Evolutionary conservation across 2,888 invertebrate genomes (phyloP).

Genomic region (Chloromyia formosa): DNA sequence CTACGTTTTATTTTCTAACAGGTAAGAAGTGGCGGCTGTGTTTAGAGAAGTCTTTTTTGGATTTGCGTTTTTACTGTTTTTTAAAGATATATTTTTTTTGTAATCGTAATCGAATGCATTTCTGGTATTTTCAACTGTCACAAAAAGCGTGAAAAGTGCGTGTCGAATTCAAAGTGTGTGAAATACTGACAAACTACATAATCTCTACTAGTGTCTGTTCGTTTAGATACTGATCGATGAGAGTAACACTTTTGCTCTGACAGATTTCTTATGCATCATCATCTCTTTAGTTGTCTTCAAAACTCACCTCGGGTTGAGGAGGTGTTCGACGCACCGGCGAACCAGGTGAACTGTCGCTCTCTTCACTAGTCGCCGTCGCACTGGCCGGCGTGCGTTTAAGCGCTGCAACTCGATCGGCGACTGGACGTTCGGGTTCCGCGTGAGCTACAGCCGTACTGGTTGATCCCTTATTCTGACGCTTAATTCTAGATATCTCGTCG

Average conservation of each 20-base stretch:
- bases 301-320: conserved; percentile 81
- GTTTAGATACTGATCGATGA: too few species aligned
- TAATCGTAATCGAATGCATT: too few species aligned
- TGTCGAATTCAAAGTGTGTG: too few species aligned
- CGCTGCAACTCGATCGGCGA: conserved; percentile 65
- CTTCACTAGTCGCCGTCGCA: conserved; percentile 65
- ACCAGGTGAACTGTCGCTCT: conserved; percentile 69
- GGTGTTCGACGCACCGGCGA: conserved; percentile 74
- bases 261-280: conserved; percentile 29
- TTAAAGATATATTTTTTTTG: too few species aligned
- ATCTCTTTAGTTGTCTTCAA: conserved; percentile 53
- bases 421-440: conserved; percentile 68
- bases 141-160: too few species aligned
- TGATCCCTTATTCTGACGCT: conserved; percentile 84
- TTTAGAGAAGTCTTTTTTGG: background rate
- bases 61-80: background rate
- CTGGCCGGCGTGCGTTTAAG: conserved; percentile 56
- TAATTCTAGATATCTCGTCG: conserved; percentile 87
- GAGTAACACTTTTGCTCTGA: background rate
- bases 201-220: too few species aligned
- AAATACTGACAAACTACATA: too few species aligned
- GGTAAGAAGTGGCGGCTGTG: background rate
- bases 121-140: too few species aligned
- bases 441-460: conserved; percentile 66
- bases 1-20: background rate